Conservation (phyloP, 2,888 invertebrate species). For the Dryocosmus kuriphilus region DNA sequence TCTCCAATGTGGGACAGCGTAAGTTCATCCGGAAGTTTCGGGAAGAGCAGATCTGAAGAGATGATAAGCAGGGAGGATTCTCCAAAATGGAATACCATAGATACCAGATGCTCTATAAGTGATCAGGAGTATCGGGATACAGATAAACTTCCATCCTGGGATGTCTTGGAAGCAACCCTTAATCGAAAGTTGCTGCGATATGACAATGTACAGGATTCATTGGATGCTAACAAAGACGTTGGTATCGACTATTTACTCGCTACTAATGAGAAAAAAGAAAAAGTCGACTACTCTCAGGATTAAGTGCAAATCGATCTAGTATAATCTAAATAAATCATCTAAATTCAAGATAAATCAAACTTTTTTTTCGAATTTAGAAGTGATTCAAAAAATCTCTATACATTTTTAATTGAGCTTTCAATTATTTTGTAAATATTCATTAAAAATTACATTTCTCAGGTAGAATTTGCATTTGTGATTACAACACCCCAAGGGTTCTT, state of each 20-base stretch:
- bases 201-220: conserved; percentile 58
- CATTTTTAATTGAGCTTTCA: background rate
- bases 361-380: background rate
- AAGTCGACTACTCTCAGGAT: background rate
- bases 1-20: conserved; percentile 66
- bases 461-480: background rate
- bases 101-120: conserved; percentile 54
- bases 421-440: background rate
- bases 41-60: conserved; percentile 63
- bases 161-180: conserved; percentile 66
- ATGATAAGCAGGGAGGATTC: conserved; percentile 68
- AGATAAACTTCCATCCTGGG: conserved; percentile 69
- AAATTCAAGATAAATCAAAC: background rate
- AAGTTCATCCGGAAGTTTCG: conserved; percentile 61
- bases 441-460: background rate
- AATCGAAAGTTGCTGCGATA: conserved; percentile 66
- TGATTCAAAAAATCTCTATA: no score
- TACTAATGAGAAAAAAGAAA: conserved; percentile 54
- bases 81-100: conserved; percentile 62
- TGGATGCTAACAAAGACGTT: conserved; percentile 54
- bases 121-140: conserved; percentile 56
- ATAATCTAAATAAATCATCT: background rate
- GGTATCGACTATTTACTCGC: conserved; percentile 58
- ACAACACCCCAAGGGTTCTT: background rate
- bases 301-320: background rate